These are phyloP conservation scores for Holotrichia oblita DNA, from an alignment of 1,140 invertebrate species.

Conservation along the genomic window DNA sequence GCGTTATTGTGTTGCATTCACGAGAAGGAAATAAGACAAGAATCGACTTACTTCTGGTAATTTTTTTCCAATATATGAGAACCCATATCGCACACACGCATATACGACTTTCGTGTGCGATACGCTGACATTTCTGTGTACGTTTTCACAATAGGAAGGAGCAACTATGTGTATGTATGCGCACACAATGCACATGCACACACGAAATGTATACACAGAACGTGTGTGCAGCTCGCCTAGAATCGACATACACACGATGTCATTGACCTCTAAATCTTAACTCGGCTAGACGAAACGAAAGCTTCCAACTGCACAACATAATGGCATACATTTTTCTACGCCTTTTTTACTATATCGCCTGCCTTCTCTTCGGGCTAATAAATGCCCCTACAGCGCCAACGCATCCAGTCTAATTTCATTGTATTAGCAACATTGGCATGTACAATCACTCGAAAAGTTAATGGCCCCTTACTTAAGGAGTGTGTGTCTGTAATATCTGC, in stretches of 20 bases:
- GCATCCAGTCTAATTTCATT: conserved; percentile 1
- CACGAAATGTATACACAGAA: not conserved
- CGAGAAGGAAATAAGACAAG: not conserved
- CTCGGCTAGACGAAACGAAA: conserved; percentile 29
- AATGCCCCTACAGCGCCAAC: not conserved
- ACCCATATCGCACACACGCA: not conserved
- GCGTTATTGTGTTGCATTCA: not conserved
- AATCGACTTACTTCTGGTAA: conserved; percentile 1
- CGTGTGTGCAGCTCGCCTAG: not conserved
- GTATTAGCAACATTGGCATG: not conserved
- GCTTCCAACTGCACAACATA: conserved; percentile 27
- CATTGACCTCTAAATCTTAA: conserved; percentile 35
- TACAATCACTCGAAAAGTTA: not conserved
- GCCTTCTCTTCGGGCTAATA: conserved; percentile 3
- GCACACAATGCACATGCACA: not conserved
- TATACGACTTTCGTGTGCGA: not conserved
- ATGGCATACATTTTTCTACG: conserved; percentile 33
- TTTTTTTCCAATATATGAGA: not conserved
- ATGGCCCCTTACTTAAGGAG: too few relatives aligned
- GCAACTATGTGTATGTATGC: not conserved
- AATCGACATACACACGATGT: conserved; percentile 30
- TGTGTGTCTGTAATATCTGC: too few relatives aligned
- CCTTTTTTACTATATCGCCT: conserved; percentile 15
- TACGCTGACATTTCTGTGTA: not conserved
- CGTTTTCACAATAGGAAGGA: not conserved